Conservation (phyloP, 2,113 vertebrate genomes). For the Myrmecobius fasciatus region DNA sequence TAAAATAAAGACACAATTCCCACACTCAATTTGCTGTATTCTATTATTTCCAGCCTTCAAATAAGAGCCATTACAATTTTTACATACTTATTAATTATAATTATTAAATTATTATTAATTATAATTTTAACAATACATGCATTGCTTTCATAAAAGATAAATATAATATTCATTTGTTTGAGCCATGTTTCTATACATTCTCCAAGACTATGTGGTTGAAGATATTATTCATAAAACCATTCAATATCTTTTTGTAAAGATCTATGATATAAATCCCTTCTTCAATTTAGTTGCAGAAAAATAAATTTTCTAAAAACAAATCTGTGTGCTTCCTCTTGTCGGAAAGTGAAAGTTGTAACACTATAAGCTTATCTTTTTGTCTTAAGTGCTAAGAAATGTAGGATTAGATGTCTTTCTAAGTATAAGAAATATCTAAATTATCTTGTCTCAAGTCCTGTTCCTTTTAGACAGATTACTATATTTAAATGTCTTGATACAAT, state of each 20-base stretch:
- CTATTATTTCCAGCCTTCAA: neutral
- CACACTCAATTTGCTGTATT: neutral
- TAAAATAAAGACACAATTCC: neutral
- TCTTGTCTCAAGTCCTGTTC: neutral
- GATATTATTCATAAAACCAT: neutral
- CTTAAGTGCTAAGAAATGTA: constrained; percentile 32
- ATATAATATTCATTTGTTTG: constrained; percentile 24
- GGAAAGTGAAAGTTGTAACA: neutral
- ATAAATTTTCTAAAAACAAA: constrained; percentile 14
- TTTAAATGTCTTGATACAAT: neutral
- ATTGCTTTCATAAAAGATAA: constrained; percentile 1
- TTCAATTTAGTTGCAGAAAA: constrained; percentile 39
- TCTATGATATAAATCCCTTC: neutral
- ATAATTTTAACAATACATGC: constrained; percentile 15
- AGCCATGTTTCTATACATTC: constrained; percentile 33
- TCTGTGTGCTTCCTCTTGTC: neutral
- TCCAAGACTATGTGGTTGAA: constrained; percentile 5
- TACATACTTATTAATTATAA: neutral
- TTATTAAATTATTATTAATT: neutral
- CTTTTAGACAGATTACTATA: constrained; percentile 36
- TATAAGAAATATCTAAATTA: neutral
- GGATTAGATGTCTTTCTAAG: neutral
- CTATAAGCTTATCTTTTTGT: constrained; percentile 17
- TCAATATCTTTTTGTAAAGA: neutral
- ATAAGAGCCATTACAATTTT: neutral